Conservation (phyloP, 2,113 vertebrate species). For the Guaruba guarouba region DNA sequence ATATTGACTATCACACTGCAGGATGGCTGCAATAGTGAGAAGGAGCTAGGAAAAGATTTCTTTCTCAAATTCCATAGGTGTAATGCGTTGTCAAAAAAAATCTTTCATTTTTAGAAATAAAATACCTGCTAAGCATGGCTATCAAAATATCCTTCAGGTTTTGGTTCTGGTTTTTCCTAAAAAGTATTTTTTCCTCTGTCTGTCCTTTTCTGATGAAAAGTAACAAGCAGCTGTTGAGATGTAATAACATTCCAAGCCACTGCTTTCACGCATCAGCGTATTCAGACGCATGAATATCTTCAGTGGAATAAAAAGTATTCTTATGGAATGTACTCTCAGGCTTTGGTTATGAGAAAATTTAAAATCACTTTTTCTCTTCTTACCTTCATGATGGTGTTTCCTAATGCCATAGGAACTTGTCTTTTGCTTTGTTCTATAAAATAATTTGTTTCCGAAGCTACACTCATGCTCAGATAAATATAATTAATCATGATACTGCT, state of each 20-base stretch:
- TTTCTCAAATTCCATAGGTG: background rate
- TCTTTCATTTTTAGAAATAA: background rate
- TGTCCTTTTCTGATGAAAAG: background rate
- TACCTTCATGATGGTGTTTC: background rate
- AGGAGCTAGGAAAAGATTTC: background rate
- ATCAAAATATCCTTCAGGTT: background rate
- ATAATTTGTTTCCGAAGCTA: background rate
- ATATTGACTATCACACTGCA: background rate
- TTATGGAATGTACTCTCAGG: background rate
- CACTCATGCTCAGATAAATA: background rate
- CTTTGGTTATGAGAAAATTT: background rate
- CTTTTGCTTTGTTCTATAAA: background rate
- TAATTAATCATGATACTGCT: background rate
- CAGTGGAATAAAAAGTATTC: background rate
- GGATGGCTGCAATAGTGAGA: background rate
- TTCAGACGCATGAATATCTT: background rate
- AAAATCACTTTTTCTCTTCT: background rate
- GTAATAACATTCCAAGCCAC: background rate
- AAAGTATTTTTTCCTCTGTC: background rate
- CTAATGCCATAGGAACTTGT: background rate
- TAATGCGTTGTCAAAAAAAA: background rate
- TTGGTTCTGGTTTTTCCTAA: background rate
- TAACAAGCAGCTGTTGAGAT: background rate
- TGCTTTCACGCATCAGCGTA: background rate
- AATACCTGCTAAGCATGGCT: background rate